These are phyloP conservation scores for Cephonodes hylas DNA, from an alignment of 2,888 invertebrate genomes.

Conservation along the genomic window DNA sequence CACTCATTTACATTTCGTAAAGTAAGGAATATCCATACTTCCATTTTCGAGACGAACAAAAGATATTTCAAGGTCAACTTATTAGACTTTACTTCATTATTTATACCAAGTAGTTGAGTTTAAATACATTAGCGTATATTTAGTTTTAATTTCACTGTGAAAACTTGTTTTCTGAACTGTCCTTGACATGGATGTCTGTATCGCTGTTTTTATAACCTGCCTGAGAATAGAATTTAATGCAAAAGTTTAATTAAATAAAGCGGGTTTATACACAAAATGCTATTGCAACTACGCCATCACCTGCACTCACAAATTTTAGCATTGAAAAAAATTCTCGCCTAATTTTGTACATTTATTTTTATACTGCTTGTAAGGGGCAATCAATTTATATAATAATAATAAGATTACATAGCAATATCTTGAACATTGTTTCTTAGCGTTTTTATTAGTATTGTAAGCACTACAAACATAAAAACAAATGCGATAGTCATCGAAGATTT, in stretches of 20 bases:
- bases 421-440: too few species aligned
- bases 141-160: not conserved
- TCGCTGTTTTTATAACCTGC: not conserved
- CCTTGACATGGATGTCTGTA: not conserved
- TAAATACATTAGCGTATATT: not conserved
- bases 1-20: conserved; percentile 2
- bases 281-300: too few species aligned
- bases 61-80: conserved; percentile 22
- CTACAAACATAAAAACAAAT: too few species aligned
- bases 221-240: too few species aligned
- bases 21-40: not conserved
- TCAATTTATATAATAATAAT: too few species aligned
- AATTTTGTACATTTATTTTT: too few species aligned
- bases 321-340: too few species aligned
- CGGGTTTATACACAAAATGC: not conserved
- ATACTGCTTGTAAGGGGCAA: too few species aligned
- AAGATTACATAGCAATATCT: too few species aligned
- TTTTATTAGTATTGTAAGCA: too few species aligned
- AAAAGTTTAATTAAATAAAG: not conserved
- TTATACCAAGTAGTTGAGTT: conserved; percentile 14
- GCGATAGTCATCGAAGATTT: too few species aligned
- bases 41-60: not conserved
- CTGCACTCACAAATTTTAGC: too few species aligned
- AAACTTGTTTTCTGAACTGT: not conserved
- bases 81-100: conserved; percentile 14